Conservation (phyloP, 2,888 invertebrate genomes). For the Lasioglossum malachurum region DNA sequence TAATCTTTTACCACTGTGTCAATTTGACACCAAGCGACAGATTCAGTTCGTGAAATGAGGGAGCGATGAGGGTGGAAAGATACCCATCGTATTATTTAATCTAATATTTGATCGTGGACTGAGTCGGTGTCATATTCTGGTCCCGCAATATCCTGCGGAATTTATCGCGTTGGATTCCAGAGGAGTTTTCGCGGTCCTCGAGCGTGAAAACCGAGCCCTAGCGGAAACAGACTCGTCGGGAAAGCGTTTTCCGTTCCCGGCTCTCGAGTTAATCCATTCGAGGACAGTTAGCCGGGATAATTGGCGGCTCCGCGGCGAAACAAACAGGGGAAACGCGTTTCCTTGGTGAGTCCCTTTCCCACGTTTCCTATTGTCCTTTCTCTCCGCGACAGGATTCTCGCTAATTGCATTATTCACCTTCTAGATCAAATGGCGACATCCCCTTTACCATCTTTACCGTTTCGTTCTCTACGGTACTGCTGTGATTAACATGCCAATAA, state of each 20-base stretch:
- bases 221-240: not conserved
- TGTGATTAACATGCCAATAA: not conserved
- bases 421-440: not conserved
- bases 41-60: too few species aligned
- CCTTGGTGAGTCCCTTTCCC: too few species aligned
- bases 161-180: constrained; percentile 6
- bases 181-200: not conserved
- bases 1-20: too few species aligned
- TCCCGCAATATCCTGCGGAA: not conserved
- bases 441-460: not conserved
- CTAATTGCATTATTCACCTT: not conserved
- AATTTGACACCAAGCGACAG: too few species aligned
- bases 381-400: not conserved
- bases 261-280: constrained; percentile 2
- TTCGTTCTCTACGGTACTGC: not conserved
- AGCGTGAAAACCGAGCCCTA: not conserved
- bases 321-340: not conserved
- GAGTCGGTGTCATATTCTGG: not conserved
- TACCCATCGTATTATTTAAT: not conserved
- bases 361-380: not conserved
- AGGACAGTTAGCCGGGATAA: constrained; percentile 3
- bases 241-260: not conserved
- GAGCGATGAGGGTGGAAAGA: too few species aligned
- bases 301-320: not conserved
- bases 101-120: not conserved